Conservation (phyloP, 2,113 vertebrate species). For the Atlantisia rogersi region DNA sequence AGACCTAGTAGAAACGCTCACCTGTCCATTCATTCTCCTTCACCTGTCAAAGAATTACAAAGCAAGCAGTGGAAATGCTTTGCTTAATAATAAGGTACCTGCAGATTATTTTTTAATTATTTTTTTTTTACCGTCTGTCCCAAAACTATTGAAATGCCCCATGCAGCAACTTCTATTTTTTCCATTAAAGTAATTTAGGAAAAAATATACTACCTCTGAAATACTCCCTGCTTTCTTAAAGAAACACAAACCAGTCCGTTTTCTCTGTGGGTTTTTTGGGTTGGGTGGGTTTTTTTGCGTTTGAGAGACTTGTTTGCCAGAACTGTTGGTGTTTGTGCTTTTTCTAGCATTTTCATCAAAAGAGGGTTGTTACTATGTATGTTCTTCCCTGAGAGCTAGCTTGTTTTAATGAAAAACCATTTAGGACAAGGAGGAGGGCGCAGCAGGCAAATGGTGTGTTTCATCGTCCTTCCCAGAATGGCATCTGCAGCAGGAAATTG, state of each 20-base stretch:
- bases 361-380: not conserved
- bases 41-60: not conserved
- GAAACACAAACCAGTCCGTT: not conserved
- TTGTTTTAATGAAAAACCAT: not conserved
- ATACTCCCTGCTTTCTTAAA: conserved; percentile 34
- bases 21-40: not conserved
- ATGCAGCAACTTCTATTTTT: no score
- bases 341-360: not conserved
- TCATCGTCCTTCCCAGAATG: not conserved
- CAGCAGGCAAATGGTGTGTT: not conserved
- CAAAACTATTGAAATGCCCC: not conserved
- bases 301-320: not conserved
- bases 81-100: not conserved
- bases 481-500: not conserved
- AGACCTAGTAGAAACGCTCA: not conserved
- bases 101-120: not conserved
- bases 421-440: not conserved
- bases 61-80: not conserved
- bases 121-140: not conserved
- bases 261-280: not conserved
- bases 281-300: not conserved
- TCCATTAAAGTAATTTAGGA: not conserved
- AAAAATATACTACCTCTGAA: conserved; percentile 65
- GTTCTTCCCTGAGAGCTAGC: not conserved
- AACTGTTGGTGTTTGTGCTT: not conserved